Evolutionary conservation across 2,888 invertebrate genomes (phyloP).

Genomic region (Parascotia fuliginaria): DNA sequence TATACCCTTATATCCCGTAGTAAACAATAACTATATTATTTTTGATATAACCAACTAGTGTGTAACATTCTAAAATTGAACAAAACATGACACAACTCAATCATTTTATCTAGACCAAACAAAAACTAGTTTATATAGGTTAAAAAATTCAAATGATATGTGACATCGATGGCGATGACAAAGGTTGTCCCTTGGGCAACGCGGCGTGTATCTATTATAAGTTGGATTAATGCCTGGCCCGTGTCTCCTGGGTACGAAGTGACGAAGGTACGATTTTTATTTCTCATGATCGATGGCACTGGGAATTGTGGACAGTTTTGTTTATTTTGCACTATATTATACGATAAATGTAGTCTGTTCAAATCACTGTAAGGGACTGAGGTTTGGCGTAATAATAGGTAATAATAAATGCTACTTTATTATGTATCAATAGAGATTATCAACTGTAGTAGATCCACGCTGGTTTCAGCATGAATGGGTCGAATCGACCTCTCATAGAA

Average conservation of each 20-base stretch:
- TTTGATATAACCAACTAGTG: no score
- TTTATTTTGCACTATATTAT: not conserved
- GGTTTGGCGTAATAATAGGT: no score
- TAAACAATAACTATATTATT: no score
- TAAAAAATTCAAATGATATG: conserved; percentile 65
- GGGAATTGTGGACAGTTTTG: conserved; percentile 3
- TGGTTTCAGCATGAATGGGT: no score
- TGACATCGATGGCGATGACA: conserved; percentile 65
- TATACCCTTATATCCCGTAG: no score
- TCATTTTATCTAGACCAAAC: not conserved
- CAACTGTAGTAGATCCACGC: no score
- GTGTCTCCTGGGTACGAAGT: conserved; percentile 51
- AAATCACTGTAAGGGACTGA: not conserved
- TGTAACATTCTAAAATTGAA: no score
- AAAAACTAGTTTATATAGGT: conserved; percentile 17
- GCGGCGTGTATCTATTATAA: conserved; percentile 67
- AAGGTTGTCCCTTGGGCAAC: conserved; percentile 59
- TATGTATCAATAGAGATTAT: no score
- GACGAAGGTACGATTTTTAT: conserved; percentile 49
- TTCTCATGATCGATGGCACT: conserved; percentile 14
- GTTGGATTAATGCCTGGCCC: conserved; percentile 70
- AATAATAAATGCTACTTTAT: no score
- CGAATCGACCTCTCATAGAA: no score
- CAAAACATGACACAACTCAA: not conserved
- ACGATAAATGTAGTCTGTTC: not conserved